Evolutionary conservation across 1,140 invertebrate species (phyloP).

Genomic region (Lycorma delicatula): DNA sequence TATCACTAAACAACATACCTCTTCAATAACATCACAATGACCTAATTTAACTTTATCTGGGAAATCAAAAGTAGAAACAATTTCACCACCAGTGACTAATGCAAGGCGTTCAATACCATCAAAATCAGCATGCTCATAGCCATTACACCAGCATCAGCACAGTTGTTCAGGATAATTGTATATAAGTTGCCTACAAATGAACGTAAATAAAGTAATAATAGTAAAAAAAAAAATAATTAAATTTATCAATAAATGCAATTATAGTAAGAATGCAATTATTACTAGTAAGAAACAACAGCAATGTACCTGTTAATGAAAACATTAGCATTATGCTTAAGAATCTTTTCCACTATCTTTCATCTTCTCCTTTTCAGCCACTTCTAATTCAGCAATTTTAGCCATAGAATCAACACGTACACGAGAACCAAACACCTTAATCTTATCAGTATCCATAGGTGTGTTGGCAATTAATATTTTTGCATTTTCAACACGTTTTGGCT

Average conservation of each 20-base stretch:
- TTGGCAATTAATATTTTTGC: conserved; percentile 96
- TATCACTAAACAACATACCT: no score
- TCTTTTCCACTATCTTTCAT: conserved; percentile 98
- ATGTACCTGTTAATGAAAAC: conserved; percentile 96
- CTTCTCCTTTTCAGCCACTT: conserved; percentile 97
- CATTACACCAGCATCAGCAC: conserved; percentile 97
- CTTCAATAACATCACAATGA: conserved; percentile 90
- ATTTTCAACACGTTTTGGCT: conserved; percentile 83
- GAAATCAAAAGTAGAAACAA: conserved; percentile 95
- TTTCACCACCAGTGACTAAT: conserved; percentile 96
- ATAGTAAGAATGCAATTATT: no score
- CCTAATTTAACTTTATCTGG: conserved; percentile 90
- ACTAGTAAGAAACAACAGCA: no score
- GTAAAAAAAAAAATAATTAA: no score
- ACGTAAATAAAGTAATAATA: no score
- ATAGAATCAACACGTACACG: conserved; percentile 95
- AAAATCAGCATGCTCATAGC: conserved; percentile 99
- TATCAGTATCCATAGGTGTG: conserved; percentile 99
- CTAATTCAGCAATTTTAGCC: conserved; percentile 96
- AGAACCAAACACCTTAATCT: conserved; percentile 99
- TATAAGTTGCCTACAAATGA: conserved; percentile 78
- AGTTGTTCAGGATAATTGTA: conserved; percentile 99
- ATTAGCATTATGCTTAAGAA: conserved; percentile 91
- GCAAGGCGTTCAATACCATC: conserved; percentile 97
- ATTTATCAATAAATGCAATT: no score